Conservation (phyloP, 2,797 vertebrate species). For the Siniperca undulata region DNA sequence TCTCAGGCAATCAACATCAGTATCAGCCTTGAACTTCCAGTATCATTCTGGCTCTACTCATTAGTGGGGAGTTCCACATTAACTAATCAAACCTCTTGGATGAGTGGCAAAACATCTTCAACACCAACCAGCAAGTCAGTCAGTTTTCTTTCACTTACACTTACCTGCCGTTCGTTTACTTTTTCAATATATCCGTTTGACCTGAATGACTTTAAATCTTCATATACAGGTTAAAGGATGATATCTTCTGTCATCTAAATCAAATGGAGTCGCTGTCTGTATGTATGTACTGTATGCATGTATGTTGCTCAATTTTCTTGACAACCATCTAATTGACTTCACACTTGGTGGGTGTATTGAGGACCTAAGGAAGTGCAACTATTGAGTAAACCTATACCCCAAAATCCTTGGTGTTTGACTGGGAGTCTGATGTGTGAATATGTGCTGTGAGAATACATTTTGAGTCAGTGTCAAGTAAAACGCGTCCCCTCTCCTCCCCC, state of each 20-base stretch:
- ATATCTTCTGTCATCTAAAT: background rate
- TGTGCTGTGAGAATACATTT: background rate
- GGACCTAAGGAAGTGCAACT: no score
- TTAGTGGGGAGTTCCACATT: background rate
- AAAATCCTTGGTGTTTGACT: background rate
- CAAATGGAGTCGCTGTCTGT: no score
- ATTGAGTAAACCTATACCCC: no score
- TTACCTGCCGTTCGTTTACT: background rate
- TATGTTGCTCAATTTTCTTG: no score
- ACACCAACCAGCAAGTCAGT: background rate
- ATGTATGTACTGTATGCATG: no score
- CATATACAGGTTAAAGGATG: background rate
- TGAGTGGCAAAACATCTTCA: background rate
- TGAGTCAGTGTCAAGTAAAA: background rate
- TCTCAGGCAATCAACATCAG: background rate
- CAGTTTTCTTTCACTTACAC: slow-evolving; percentile 9
- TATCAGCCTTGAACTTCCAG: background rate
- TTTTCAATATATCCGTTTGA: background rate
- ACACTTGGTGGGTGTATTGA: no score
- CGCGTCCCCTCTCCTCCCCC: background rate
- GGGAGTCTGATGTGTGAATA: background rate
- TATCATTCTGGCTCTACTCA: background rate
- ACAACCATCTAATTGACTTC: no score
- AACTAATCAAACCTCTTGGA: background rate
- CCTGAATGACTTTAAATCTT: background rate